Evolutionary conservation across 1,140 invertebrate genomes (phyloP).

Genomic region (Drosophila nigromelanica): DNA sequence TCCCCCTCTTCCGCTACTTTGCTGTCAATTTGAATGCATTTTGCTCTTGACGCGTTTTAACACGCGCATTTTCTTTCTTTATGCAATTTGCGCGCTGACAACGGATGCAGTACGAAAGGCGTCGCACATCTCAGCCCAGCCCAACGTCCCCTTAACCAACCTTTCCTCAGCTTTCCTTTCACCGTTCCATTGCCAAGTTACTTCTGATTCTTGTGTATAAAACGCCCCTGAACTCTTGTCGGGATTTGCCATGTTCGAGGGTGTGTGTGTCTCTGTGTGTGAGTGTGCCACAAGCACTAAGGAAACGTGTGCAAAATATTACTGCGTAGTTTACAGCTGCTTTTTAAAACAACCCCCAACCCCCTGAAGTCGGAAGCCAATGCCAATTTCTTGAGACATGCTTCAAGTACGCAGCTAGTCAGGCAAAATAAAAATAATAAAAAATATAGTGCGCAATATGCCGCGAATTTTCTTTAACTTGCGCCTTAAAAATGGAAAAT

Average conservation of each 20-base stretch:
- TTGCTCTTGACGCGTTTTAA: slow-evolving; percentile 34
- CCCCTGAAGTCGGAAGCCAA: slow-evolving; percentile 11
- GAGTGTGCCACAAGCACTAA: slow-evolving; percentile 37
- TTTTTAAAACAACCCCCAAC: slow-evolving; percentile 9
- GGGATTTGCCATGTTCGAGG: slow-evolving; percentile 45
- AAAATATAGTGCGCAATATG: slow-evolving; percentile 72
- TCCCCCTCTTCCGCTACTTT: background rate
- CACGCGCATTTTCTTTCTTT: slow-evolving; percentile 44
- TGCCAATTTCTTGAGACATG: slow-evolving; percentile 60
- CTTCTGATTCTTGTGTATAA: slow-evolving; percentile 13
- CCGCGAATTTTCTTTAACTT: background rate
- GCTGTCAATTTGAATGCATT: slow-evolving; percentile 32
- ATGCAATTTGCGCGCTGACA: slow-evolving; percentile 30
- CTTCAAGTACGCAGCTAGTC: slow-evolving; percentile 64
- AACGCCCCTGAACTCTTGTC: slow-evolving; percentile 66
- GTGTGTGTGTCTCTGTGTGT: slow-evolving; percentile 12
- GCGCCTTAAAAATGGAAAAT: slow-evolving; percentile 1
- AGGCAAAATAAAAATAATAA: slow-evolving; percentile 32
- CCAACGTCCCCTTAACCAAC: too few species aligned
- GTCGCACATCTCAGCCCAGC: background rate
- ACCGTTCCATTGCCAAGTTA: slow-evolving; percentile 12
- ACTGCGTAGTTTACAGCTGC: slow-evolving; percentile 71
- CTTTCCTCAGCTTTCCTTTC: background rate
- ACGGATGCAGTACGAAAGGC: slow-evolving; percentile 31
- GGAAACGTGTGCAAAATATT: slow-evolving; percentile 51